These are phyloP conservation scores for Cynodonichthys magdalenae DNA, from an alignment of 2,797 vertebrate species.

Conservation along the genomic window DNA sequence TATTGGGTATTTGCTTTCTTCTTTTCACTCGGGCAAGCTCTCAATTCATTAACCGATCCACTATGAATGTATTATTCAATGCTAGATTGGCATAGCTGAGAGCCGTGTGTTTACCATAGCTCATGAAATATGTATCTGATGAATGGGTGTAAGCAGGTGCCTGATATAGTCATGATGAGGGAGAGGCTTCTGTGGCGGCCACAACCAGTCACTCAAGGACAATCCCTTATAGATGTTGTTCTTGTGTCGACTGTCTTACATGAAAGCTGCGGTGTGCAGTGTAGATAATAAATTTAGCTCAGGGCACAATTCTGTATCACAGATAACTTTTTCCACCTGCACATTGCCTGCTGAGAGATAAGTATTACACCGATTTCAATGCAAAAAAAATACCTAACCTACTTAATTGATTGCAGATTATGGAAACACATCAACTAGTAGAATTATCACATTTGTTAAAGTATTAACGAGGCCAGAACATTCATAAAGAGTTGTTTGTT, in stretches of 20 bases:
- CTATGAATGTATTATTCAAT: conserved; percentile 81
- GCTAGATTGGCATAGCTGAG: conserved; percentile 70
- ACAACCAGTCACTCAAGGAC: conserved; percentile 69
- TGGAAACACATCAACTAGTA: conserved; percentile 20
- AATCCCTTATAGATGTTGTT: conserved; percentile 63
- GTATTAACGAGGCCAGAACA: conserved; percentile 63
- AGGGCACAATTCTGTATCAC: conserved; percentile 49
- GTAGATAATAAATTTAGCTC: conserved; percentile 67
- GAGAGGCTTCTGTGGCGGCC: conserved; percentile 55
- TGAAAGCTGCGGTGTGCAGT: conserved; percentile 62
- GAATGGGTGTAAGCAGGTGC: conserved; percentile 66
- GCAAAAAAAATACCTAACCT: conserved; percentile 18
- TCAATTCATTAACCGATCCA: conserved; percentile 80
- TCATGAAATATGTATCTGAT: conserved; percentile 83
- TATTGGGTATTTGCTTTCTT: conserved; percentile 79
- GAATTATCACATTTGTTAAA: conserved; percentile 62
- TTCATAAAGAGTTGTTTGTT: conserved; percentile 73
- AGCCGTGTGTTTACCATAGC: conserved; percentile 76
- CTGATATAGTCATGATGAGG: conserved; percentile 63
- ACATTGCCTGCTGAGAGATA: conserved; percentile 50
- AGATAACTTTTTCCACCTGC: conserved; percentile 30
- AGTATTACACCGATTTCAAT: conserved; percentile 24
- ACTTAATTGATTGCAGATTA: conserved; percentile 42
- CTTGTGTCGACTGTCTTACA: conserved; percentile 66
- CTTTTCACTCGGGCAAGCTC: conserved; percentile 76